phyloP scores from a whole-genome alignment of 2,113 vertebrate species.

The Leucopsar rothschildi region DNA sequence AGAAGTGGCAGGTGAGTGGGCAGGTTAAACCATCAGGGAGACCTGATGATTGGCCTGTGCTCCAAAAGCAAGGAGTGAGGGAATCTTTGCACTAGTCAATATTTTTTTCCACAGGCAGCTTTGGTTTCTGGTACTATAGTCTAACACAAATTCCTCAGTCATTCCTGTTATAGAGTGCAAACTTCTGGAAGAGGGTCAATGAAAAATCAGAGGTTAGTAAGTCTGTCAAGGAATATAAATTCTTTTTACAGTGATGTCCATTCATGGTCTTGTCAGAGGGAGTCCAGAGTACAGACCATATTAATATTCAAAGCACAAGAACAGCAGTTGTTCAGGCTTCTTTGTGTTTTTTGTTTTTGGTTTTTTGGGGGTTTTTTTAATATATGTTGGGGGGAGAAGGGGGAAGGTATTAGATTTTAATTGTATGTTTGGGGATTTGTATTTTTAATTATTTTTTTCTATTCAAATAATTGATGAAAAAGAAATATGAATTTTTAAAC shows the following conservation, averaged over 20 bases:
- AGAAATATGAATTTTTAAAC: not conserved
- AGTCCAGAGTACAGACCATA: not conserved
- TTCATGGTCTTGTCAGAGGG: not conserved
- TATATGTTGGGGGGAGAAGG: fast-evolving
- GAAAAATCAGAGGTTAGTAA: not conserved
- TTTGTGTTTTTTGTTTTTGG: not conserved
- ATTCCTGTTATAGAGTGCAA: not conserved
- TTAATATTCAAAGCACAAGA: not conserved
- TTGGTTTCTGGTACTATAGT: not conserved
- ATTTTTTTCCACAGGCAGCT: not conserved
- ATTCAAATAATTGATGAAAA: not conserved
- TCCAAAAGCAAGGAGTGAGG: not conserved
- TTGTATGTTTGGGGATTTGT: fast-evolving
- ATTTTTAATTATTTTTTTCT: not conserved
- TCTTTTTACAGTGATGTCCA: not conserved
- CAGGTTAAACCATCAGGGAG: not conserved
- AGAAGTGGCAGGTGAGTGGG: not conserved
- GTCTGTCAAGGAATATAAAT: not conserved
- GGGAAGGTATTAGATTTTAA: not conserved
- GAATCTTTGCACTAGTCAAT: not conserved
- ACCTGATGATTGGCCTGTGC: not conserved
- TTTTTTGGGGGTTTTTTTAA: too few relatives aligned
- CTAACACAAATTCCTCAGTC: not conserved
- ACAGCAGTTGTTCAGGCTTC: not conserved
- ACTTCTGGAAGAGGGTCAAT: not conserved